Base-by-base conservation (phyloP, 2,888 invertebrate genomes). In the Cheilosia vernalis region DNA sequence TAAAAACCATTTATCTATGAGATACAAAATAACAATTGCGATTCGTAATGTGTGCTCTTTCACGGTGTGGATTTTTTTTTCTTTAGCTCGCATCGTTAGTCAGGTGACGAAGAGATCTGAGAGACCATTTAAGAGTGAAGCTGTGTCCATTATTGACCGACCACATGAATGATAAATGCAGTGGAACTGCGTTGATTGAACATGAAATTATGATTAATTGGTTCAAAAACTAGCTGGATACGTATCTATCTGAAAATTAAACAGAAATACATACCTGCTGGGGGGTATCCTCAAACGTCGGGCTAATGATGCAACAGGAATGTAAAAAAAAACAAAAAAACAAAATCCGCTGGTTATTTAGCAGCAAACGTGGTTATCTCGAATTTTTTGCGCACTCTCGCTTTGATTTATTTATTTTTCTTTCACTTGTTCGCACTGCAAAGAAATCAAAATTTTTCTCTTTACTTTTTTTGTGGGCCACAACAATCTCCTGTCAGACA, bases 191-290 rank as follows among this genome's bases (percentile, higher is more conserved):
- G 76, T 61, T 81, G 51, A 70, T 80, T 40, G 56, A 55, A 80
- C 63, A 58, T 53, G 53, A 58, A 44, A 81, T 77, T 63, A 67
- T 81, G 81, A 85, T 85, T 85, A 70, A 85, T 85, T 66, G 76
- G 47, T 61, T 73, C 47, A 5, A 40, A n/a, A n/a, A 10, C 17
- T 9, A 17, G 51, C 37, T 51, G 27, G 9, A 44, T 15, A n/a
- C 21, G 30, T 24, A 27, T 55, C 40, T 37, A 15, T 21, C 5
- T 19, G 37, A 21, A 70, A 58, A 19, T 19, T 49, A 19, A 37
- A 61, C n/a, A 61, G 4, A 67, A 37, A 7, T 6, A 47, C 44
- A 27, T 84, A 84, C 84, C 84, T 84, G 69, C 13, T 80, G 76
- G 56, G 64, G 30, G 60, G 37, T 74, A 84, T 84, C 84, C 84